Conservation (phyloP, 1,140 invertebrate species). For the Zaprionus kolodkinae region DNA sequence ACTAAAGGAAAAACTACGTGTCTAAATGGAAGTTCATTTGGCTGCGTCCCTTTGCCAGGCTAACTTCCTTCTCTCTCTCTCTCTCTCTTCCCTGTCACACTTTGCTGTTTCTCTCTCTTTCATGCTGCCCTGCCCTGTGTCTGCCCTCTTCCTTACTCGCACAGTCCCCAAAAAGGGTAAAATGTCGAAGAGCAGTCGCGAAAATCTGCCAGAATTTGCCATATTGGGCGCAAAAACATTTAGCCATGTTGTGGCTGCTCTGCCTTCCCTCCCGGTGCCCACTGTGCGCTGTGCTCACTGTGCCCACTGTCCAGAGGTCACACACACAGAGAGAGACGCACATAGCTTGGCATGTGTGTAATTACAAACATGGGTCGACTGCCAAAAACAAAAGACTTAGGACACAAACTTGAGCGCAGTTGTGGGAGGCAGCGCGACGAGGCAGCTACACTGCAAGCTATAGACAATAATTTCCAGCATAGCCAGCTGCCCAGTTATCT, state of each 20-base stretch:
- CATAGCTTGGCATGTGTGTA: conserved; percentile 21
- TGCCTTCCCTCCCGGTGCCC: conserved; percentile 18
- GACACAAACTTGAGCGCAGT: conserved; percentile 40
- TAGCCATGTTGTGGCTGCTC: conserved; percentile 60
- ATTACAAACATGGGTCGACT: conserved; percentile 62
- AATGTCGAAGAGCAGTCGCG: conserved; percentile 52
- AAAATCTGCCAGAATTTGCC: conserved; percentile 78
- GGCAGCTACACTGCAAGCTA: not conserved
- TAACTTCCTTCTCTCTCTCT: conserved; percentile 8
- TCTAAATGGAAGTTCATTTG: conserved; percentile 6
- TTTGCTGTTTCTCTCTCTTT: not conserved
- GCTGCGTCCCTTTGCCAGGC: conserved; percentile 4
- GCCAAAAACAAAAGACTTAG: conserved; percentile 51
- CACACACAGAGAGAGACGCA: not conserved
- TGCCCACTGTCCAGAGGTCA: conserved; percentile 3
- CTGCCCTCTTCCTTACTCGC: not conserved
- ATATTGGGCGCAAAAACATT: conserved; percentile 73
- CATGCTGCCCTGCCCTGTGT: not conserved
- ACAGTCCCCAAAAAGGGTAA: conserved; percentile 64
- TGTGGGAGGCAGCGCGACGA: not conserved
- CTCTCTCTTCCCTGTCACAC: not conserved
- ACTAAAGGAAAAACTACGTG: not conserved
- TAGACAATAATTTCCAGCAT: not conserved
- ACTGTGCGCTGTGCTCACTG: not conserved
- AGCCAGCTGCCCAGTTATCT: too few relatives aligned